These are phyloP conservation scores for Megastigmus dorsalis DNA, from an alignment of 2,888 invertebrate species.

Conservation along the genomic window DNA sequence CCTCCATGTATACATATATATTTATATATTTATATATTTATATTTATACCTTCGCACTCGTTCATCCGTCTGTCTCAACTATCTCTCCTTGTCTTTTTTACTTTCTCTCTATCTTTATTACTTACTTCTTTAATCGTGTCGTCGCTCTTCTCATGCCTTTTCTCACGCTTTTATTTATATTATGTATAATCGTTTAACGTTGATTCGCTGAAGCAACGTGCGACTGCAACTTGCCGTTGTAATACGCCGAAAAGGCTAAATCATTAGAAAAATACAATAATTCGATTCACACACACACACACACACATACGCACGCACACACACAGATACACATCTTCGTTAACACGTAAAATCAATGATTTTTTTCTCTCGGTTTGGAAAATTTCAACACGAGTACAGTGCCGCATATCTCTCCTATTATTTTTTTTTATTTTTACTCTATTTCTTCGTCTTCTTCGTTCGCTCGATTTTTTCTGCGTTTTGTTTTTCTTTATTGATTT, in stretches of 20 bases:
- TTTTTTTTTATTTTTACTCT: not conserved
- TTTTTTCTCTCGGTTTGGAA: too few species aligned
- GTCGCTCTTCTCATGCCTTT: not conserved
- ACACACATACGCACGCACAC: not conserved
- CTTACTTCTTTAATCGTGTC: not conserved
- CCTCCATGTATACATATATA: constrained; percentile 58
- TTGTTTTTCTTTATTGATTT: not conserved
- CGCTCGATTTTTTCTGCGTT: not conserved
- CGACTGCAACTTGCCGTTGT: constrained; percentile 49
- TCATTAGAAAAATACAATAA: constrained; percentile 72
- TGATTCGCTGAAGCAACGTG: constrained; percentile 50
- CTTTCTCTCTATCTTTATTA: not conserved
- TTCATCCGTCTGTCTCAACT: constrained; percentile 15
- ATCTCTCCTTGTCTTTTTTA: not conserved
- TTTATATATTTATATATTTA: constrained; percentile 52
- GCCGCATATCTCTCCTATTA: not conserved
- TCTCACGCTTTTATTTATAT: constrained; percentile 57
- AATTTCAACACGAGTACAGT: too few species aligned
- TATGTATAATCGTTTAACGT: constrained; percentile 58
- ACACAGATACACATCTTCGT: not conserved
- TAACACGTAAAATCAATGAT: not conserved
- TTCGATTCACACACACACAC: constrained; percentile 60
- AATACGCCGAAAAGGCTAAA: constrained; percentile 64
- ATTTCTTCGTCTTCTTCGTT: too few species aligned
- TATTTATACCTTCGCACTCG: constrained; percentile 46